These are phyloP conservation scores for Lagria hirta DNA, from an alignment of 2,888 invertebrate species.

Conservation along the genomic window DNA sequence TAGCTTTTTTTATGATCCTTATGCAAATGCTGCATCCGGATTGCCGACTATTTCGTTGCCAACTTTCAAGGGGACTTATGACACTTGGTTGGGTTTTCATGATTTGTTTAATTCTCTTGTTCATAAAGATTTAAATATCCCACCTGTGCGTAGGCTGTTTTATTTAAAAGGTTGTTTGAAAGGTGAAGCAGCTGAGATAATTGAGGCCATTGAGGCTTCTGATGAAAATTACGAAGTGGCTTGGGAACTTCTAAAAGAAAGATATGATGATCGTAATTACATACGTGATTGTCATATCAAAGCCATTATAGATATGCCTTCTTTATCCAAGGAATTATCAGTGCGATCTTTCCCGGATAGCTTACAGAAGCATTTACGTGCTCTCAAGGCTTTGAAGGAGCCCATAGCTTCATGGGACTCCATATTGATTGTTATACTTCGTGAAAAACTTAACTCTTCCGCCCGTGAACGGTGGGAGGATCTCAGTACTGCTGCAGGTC, in stretches of 20 bases:
- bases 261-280: slow-evolving; percentile 5
- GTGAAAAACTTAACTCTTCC: too few species aligned
- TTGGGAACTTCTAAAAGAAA: slow-evolving; percentile 4
- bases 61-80: too few species aligned
- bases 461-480: too few species aligned
- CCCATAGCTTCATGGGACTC: slow-evolving; percentile 7
- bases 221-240: slow-evolving; percentile 11
- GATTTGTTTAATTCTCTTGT: too few species aligned
- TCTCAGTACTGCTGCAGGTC: too few species aligned
- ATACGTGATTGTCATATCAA: slow-evolving; percentile 4
- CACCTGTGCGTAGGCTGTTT: too few species aligned
- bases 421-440: not conserved
- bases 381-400: slow-evolving; percentile 2
- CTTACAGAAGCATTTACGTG: slow-evolving; percentile 1
- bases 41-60: too few species aligned
- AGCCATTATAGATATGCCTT: slow-evolving; percentile 2
- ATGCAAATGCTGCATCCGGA: too few species aligned
- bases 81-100: too few species aligned
- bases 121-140: too few species aligned
- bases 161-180: slow-evolving; percentile 6
- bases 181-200: slow-evolving; percentile 5
- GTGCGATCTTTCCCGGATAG: slow-evolving; percentile 1
- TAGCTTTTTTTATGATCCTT: too few species aligned
- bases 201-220: slow-evolving; percentile 1
- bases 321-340: slow-evolving; percentile 3